Evolutionary conservation across 2,113 vertebrate genomes (phyloP).

Genomic region (Amphilophus citrinellus): DNA sequence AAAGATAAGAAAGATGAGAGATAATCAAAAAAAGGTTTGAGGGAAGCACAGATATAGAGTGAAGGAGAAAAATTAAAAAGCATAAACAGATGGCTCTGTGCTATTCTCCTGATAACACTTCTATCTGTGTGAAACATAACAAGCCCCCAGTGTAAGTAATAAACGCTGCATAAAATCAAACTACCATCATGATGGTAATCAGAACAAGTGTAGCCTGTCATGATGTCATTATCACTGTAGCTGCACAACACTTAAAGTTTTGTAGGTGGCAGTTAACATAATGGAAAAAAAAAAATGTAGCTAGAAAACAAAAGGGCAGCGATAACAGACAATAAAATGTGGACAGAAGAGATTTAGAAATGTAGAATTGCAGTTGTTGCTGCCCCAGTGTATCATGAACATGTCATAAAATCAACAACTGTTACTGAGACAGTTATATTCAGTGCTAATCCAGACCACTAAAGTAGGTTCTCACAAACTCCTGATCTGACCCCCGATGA

Average conservation of each 20-base stretch:
- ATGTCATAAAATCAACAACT: constrained; percentile 59
- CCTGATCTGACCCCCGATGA: constrained; percentile 52
- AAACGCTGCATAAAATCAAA: constrained; percentile 71
- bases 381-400: constrained; percentile 26
- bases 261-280: constrained; percentile 27
- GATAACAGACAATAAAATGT: background rate
- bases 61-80: constrained; percentile 11
- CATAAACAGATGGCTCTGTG: constrained; percentile 64
- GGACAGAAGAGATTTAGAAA: constrained; percentile 28
- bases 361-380: constrained; percentile 25
- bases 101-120: constrained; percentile 64
- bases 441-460: constrained; percentile 27
- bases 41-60: constrained; percentile 6
- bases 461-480: constrained; percentile 43
- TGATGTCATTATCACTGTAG: constrained; percentile 50
- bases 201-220: constrained; percentile 66
- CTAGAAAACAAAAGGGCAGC: background rate
- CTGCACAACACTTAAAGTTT: constrained; percentile 28
- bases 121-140: constrained; percentile 64
- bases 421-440: constrained; percentile 49
- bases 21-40: constrained; percentile 14
- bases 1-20: background rate
- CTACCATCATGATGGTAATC: constrained; percentile 63
- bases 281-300: constrained; percentile 30
- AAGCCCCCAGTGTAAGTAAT: constrained; percentile 64